Evolutionary conservation across 2,888 invertebrate species (phyloP).

Genomic region (Drosophila koepferae): DNA sequence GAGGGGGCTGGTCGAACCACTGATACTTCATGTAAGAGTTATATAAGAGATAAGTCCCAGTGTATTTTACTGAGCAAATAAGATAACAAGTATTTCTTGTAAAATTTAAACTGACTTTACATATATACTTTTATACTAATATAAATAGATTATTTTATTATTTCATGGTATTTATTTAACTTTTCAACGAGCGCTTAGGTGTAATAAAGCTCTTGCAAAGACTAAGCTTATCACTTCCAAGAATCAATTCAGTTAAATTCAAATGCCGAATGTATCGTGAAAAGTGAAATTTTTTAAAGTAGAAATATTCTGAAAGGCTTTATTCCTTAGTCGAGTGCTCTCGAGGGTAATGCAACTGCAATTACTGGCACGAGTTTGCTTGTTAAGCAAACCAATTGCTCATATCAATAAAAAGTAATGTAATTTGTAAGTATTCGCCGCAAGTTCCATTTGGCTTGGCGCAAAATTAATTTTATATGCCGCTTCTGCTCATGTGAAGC

Average conservation of each 20-base stretch:
- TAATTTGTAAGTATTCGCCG: conserved; percentile 18
- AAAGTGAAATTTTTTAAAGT: neutral
- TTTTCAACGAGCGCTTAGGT: neutral
- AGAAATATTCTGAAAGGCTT: neutral
- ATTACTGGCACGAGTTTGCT: neutral
- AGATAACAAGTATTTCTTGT: too few relatives aligned
- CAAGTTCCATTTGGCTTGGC: neutral
- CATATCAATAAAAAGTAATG: conserved; percentile 23
- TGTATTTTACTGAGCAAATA: too few relatives aligned
- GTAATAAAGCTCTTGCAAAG: too few relatives aligned
- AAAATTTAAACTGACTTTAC: too few relatives aligned
- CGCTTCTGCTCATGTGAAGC: conserved; percentile 11
- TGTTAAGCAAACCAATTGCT: conserved; percentile 15
- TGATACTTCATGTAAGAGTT: too few relatives aligned
- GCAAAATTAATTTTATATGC: conserved; percentile 18
- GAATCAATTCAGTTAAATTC: neutral
- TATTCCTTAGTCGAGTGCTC: neutral
- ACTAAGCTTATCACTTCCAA: neutral
- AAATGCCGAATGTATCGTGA: neutral
- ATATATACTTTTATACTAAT: too few relatives aligned
- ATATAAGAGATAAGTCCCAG: too few relatives aligned
- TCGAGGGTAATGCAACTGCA: neutral
- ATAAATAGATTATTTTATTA: too few relatives aligned
- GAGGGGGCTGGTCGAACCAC: too few relatives aligned
- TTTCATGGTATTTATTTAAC: neutral